These are phyloP conservation scores for Oreotragus oreotragus DNA, from an alignment of 2,113 vertebrate species.

Conservation along the genomic window DNA sequence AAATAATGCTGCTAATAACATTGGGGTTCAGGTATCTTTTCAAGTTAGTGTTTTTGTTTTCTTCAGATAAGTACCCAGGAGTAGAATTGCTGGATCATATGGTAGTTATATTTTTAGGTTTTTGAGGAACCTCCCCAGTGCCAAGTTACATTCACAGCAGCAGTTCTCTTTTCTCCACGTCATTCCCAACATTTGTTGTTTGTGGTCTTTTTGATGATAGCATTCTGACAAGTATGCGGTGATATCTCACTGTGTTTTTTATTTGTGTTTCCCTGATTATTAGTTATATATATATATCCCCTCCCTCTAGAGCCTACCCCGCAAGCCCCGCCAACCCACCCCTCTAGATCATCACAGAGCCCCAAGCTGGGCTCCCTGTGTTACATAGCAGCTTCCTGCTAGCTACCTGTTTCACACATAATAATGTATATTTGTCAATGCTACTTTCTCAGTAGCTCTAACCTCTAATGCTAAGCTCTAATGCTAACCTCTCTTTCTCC, in stretches of 20 bases:
- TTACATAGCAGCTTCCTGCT: background rate
- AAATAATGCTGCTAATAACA: background rate
- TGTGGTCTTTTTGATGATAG: background rate
- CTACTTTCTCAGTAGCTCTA: background rate
- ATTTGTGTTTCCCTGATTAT: background rate
- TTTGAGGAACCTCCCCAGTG: background rate
- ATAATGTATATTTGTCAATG: background rate
- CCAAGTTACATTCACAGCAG: background rate
- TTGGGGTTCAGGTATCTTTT: background rate
- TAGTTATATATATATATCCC: background rate
- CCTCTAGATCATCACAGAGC: background rate
- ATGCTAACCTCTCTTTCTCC: background rate
- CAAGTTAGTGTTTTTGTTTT: no score
- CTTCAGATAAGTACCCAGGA: background rate
- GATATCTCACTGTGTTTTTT: background rate
- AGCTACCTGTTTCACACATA: background rate
- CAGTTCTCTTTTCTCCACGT: background rate
- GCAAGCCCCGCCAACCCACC: accelerated
- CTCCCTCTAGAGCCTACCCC: background rate
- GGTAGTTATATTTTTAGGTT: background rate
- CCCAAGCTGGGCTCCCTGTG: background rate
- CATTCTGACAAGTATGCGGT: background rate
- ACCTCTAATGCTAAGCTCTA: no score
- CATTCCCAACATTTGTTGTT: background rate
- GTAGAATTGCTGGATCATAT: background rate